A percentile compares a stretch with the other conserved stretches of the same genome.
Conservation (phyloP, 2,113 vertebrate genomes). For the Donacobius atricapilla region DNA sequence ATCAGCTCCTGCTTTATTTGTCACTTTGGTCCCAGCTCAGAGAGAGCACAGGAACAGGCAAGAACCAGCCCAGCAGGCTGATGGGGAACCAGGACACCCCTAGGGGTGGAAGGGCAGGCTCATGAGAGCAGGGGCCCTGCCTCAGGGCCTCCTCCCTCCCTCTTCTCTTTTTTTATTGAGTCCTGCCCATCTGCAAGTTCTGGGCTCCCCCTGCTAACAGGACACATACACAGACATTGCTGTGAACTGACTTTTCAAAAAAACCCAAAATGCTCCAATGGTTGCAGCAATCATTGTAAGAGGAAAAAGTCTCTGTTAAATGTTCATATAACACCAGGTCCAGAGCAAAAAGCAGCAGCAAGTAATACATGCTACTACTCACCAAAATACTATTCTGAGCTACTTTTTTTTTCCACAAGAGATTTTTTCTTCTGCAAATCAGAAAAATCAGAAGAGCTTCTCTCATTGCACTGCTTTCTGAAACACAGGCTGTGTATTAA, state of each 20-base stretch:
- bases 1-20: not conserved
- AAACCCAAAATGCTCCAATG: not conserved
- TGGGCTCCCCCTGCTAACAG: not conserved
- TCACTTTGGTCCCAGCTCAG: not conserved
- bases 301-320: not conserved
- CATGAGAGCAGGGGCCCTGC: not conserved
- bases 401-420: fast-evolving
- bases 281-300: not conserved
- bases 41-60: not conserved
- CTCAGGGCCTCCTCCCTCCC: not conserved
- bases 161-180: not conserved
- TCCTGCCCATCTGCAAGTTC: not conserved
- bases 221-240: not conserved
- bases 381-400: not conserved
- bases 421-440: not conserved
- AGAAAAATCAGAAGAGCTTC: not conserved
- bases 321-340: not conserved
- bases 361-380: not conserved
- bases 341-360: not conserved
- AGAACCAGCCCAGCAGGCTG: not conserved
- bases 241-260: not conserved
- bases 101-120: not conserved
- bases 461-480: not conserved
- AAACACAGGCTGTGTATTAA: not conserved
- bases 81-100: not conserved